Percentiles rank a stretch among this genome's conserved stretches.
Conservation (phyloP, 2,113 vertebrate genomes). For the Mustela nigripes region DNA sequence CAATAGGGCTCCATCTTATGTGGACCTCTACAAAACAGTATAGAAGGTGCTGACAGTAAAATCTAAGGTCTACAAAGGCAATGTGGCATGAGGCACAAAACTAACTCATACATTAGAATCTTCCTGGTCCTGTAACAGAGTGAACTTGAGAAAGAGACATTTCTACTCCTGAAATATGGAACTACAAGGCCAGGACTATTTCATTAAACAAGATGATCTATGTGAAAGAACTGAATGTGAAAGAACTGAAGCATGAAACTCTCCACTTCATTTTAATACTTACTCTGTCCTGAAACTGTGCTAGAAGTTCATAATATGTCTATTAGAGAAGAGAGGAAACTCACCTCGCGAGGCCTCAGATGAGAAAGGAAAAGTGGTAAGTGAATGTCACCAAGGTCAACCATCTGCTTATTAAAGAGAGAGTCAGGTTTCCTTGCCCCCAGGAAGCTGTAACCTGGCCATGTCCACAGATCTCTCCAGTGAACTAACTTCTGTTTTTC, state of each 20-base stretch:
- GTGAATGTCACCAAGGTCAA: conserved; percentile 76
- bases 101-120: background rate
- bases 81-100: background rate
- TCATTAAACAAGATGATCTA: background rate
- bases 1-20: background rate
- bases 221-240: background rate
- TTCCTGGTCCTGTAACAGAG: background rate
- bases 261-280: background rate
- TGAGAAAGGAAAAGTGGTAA: conserved; percentile 76
- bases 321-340: conserved; percentile 54
- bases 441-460: conserved; percentile 51
- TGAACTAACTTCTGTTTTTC: conserved; percentile 80
- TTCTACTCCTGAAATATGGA: background rate
- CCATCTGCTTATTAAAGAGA: conserved; percentile 74
- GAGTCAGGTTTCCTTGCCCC: conserved; percentile 73
- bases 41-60: background rate
- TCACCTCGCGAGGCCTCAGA: conserved; percentile 55
- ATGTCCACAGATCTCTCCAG: background rate
- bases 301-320: conserved; percentile 29
- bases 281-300: conserved; percentile 25
- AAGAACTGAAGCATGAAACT: accelerated
- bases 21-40: background rate
- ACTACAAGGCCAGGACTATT: background rate
- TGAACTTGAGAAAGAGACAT: background rate
- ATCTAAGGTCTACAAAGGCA: background rate